phyloP scores from a whole-genome alignment of 2,113 vertebrate species.

The Sclerurus mexicanus region DNA sequence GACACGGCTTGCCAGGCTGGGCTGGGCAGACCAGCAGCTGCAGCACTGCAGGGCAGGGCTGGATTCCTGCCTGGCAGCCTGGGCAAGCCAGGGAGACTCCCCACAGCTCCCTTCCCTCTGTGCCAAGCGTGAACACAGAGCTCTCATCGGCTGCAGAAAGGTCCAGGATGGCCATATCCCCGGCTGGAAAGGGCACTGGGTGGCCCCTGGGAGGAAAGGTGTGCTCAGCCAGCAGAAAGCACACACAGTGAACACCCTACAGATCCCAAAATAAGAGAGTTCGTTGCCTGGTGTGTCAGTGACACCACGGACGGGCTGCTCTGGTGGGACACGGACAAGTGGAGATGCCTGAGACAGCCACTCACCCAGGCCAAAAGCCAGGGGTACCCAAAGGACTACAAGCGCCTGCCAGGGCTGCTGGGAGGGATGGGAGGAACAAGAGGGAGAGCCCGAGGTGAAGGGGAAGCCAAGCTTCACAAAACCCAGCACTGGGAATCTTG shows the following conservation, averaged over 20 bases:
- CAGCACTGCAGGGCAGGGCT: neutral
- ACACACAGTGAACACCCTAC: rapidly evolving
- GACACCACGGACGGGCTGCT: rapidly evolving
- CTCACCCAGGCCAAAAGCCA: neutral
- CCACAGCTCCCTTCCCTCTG: neutral
- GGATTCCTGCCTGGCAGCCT: neutral
- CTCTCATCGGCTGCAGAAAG: neutral
- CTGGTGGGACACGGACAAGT: neutral
- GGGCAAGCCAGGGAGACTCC: neutral
- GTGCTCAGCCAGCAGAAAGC: neutral
- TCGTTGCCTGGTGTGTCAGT: rapidly evolving
- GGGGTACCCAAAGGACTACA: neutral
- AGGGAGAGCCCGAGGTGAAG: neutral
- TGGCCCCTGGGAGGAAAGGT: neutral
- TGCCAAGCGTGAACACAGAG: rapidly evolving
- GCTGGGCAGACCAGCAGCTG: neutral
- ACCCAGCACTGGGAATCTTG: neutral
- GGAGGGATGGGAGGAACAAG: rapidly evolving
- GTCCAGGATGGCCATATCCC: neutral
- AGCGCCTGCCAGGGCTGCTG: neutral
- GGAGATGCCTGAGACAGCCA: neutral
- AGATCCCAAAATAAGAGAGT: neutral
- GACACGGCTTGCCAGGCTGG: neutral
- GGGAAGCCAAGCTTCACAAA: neutral
- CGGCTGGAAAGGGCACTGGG: neutral